phyloP scores from a whole-genome alignment of 1,140 invertebrate genomes.

The Listronotus oregonensis region DNA sequence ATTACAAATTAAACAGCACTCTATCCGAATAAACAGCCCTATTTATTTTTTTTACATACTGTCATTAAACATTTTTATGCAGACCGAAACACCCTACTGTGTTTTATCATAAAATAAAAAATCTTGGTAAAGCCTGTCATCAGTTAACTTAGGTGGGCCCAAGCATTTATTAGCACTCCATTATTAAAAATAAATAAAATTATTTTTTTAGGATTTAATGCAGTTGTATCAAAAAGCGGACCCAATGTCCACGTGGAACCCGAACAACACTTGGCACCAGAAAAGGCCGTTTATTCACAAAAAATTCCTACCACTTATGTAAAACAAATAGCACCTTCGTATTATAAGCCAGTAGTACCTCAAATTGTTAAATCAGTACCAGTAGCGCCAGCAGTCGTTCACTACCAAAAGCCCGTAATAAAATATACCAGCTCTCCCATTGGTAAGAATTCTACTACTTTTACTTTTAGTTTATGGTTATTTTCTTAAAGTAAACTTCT shows the following conservation, averaged over 20 bases:
- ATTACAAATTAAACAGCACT: too few species aligned
- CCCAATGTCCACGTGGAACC: slow-evolving; percentile 31
- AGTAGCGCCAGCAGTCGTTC: slow-evolving; percentile 10
- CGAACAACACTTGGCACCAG: slow-evolving; percentile 21
- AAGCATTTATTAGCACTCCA: too few species aligned
- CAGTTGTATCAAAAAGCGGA: slow-evolving; percentile 33
- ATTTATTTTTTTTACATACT: too few species aligned
- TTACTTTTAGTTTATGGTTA: not conserved
- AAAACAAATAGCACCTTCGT: slow-evolving; percentile 12
- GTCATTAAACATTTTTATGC: too few species aligned
- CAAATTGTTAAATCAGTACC: slow-evolving; percentile 6
- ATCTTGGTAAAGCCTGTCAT: too few species aligned
- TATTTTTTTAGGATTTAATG: slow-evolving; percentile 30
- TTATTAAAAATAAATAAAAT: not conserved
- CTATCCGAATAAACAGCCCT: too few species aligned
- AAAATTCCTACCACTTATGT: slow-evolving; percentile 5
- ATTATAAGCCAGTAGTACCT: not conserved
- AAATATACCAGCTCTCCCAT: slow-evolving; percentile 24
- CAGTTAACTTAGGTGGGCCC: too few species aligned
- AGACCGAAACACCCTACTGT: too few species aligned
- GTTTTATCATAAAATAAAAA: too few species aligned
- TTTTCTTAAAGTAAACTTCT: too few species aligned
- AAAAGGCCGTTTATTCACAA: not conserved
- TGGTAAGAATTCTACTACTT: slow-evolving; percentile 11
- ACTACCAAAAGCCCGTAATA: slow-evolving; percentile 28